These are phyloP conservation scores for Drosophila mayaguana DNA, from an alignment of 2,888 invertebrate species.

Conservation along the genomic window DNA sequence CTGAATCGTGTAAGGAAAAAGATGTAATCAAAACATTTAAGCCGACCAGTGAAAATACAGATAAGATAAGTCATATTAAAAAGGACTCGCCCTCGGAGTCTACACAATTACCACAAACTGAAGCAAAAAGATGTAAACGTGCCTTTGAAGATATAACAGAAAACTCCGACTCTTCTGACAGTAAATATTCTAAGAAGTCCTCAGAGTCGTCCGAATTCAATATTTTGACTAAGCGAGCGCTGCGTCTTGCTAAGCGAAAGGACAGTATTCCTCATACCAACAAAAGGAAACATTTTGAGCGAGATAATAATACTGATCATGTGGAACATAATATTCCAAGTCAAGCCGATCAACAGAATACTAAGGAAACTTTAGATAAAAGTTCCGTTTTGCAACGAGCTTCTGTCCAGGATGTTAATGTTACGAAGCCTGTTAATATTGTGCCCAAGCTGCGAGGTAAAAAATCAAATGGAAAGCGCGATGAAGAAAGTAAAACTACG, in stretches of 20 bases:
- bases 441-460: constrained; percentile 83
- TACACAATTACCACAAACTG: constrained; percentile 23
- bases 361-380: constrained; percentile 25
- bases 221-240: constrained; percentile 67
- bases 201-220: constrained; percentile 56
- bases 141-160: constrained; percentile 43
- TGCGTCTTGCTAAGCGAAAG: constrained; percentile 77
- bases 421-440: constrained; percentile 78
- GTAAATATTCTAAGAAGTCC: constrained; percentile 55
- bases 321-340: constrained; percentile 17
- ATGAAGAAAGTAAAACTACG: constrained; percentile 53
- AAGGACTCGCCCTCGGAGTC: constrained; percentile 45
- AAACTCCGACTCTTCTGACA: constrained; percentile 67
- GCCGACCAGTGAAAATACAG: constrained; percentile 28
- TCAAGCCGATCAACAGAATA: constrained; percentile 3
- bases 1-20: constrained; percentile 27
- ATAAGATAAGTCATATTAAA: constrained; percentile 25
- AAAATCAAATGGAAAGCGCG: constrained; percentile 67
- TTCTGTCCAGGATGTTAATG: constrained; percentile 22
- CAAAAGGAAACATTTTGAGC: constrained; percentile 76
- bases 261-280: constrained; percentile 63
- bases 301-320: constrained; percentile 43
- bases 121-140: constrained; percentile 55
- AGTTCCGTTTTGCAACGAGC: constrained; percentile 4
- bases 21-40: constrained; percentile 21